phyloP scores from a whole-genome alignment of 53 echinoderm and acorn worm species.

The Astropecten irregularis region DNA sequence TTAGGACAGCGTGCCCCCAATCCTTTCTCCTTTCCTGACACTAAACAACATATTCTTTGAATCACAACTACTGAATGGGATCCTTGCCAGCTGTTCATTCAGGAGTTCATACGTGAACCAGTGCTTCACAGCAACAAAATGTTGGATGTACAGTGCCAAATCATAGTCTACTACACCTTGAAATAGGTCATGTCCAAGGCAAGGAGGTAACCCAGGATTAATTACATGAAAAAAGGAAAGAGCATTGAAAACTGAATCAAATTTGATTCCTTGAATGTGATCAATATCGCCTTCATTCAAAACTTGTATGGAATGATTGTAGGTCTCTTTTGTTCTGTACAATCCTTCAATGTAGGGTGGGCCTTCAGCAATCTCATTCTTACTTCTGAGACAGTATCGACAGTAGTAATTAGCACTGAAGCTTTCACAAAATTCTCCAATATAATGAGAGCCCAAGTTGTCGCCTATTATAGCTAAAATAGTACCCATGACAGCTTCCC shows the following conservation, averaged over 20 bases:
- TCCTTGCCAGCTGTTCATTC: conserved; percentile 43
- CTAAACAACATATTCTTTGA: conserved; percentile 25
- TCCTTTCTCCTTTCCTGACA: conserved; percentile 50
- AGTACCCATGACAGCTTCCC: conserved; percentile 30
- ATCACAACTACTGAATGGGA: conserved; percentile 59
- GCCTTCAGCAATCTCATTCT: conserved; percentile 48
- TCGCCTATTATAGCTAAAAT: conserved; percentile 58
- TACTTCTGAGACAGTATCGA: conserved; percentile 53
- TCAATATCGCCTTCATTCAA: not conserved
- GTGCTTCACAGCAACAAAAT: conserved; percentile 58
- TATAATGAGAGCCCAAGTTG: conserved; percentile 70
- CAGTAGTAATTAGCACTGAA: conserved; percentile 58
- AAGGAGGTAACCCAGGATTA: not conserved
- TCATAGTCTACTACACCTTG: conserved; percentile 65
- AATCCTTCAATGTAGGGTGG: conserved; percentile 55
- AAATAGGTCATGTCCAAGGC: conserved; percentile 8
- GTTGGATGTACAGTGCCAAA: conserved; percentile 58
- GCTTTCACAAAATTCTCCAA: conserved; percentile 69
- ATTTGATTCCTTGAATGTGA: not conserved
- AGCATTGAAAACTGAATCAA: not conserved
- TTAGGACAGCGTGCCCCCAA: conserved; percentile 70
- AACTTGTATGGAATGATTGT: conserved; percentile 23
- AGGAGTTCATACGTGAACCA: conserved; percentile 66
- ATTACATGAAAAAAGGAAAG: not conserved
- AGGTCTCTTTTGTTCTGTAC: conserved; percentile 61